Base-by-base conservation (phyloP, 2,113 vertebrate species). In the Muntiacus reevesi region DNA sequence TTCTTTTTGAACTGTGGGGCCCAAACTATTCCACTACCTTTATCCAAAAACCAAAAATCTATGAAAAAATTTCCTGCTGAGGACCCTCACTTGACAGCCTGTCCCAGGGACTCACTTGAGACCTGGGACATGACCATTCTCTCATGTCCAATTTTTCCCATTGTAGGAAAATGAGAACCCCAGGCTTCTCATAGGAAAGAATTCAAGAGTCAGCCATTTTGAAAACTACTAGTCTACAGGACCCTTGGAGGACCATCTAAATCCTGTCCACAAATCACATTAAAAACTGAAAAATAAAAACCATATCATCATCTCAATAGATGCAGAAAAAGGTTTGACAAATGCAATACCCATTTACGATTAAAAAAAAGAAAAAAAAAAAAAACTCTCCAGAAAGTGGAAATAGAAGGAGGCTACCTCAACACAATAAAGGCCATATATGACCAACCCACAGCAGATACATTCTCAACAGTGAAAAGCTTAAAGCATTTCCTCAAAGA, bases 171-270 rank as follows among this genome's bases (percentile, higher is more conserved):
- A 8, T 78, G 13, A 78, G 43, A 8, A 43, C 16, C 25, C 43
- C 40, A 45, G 13, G 40, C 43, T 78, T 78, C 40, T 28, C 74
- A 78, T 14, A 45, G 74, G 6, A 45, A 28, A 28, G 7, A 78
- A 78, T 78, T 45, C 74, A 78, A 78, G 13, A 78, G 40, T 45
- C 40, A 45, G 40, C 40, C 74, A 45, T 36, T 93, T 87, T 91
- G 62, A 54, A 91, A 96, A 59, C 11, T 93, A 23, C 7, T 14
- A 19, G 55, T 36, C 30, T 16, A 36, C 2, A 76, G 19, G 19
- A 2, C 4, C 3, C 36, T 83, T 78, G 2, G 76, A 27, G 14
- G 15, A 27, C 23, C 15, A 91, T 59, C 3, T 43, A 43, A 59
- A 59, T 40, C 36, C 14, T 13, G 50, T 71, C 36, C 30, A 45